phyloP scores from a whole-genome alignment of 2,888 invertebrate species.

The Xestia xanthographa region DNA sequence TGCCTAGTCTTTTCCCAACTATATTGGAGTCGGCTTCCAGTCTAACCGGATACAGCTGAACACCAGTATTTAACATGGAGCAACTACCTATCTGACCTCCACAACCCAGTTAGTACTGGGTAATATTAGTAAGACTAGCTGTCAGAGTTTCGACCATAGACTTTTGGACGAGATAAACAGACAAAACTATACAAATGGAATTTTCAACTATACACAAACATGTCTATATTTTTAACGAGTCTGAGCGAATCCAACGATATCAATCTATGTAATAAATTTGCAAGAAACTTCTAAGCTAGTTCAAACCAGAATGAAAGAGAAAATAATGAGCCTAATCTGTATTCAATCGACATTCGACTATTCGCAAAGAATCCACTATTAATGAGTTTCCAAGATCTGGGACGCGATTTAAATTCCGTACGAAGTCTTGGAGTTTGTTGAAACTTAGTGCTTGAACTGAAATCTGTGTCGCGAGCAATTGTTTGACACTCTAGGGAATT shows the following conservation, averaged over 20 bases:
- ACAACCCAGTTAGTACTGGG: too few species aligned
- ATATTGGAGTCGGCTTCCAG: too few species aligned
- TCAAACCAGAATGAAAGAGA: neutral
- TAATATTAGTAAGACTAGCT: too few species aligned
- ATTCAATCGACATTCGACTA: conserved; percentile 23
- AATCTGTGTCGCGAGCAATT: conserved; percentile 7
- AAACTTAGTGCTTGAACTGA: conserved; percentile 28
- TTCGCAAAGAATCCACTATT: conserved; percentile 26
- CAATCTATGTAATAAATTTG: neutral
- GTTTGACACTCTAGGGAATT: conserved; percentile 6
- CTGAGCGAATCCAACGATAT: neutral
- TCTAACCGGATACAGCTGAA: too few species aligned
- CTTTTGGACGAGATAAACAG: too few species aligned
- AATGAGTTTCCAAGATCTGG: conserved; percentile 39
- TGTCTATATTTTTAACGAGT: neutral
- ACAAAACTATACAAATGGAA: too few species aligned
- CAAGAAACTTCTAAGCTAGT: neutral
- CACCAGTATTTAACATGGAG: too few species aligned
- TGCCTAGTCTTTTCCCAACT: too few species aligned
- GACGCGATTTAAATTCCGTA: conserved; percentile 42
- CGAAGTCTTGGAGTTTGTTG: conserved; percentile 9
- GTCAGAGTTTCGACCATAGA: too few species aligned
- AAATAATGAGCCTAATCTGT: conserved; percentile 27
- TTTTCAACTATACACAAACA: neutral
- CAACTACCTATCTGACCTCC: too few species aligned